Percentiles rank a stretch among this genome's conserved stretches.
Conservation (phyloP, 1,140 invertebrate genomes). For the Druon quercuslanigerum region DNA sequence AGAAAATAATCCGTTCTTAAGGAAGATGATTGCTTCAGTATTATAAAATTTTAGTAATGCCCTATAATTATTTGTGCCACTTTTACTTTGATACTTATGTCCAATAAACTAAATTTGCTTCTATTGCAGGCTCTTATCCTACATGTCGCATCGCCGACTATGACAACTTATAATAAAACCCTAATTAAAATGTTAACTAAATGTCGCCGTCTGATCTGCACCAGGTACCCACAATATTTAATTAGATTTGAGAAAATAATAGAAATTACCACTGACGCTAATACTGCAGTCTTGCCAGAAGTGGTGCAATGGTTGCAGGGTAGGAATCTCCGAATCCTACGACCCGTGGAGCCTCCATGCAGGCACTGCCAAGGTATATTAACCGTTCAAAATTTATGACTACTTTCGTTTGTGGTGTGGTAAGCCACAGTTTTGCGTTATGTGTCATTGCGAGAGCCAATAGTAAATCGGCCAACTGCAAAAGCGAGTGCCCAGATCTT, state of each 20-base stretch:
- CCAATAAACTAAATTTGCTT: too few relatives aligned
- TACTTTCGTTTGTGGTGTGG: constrained; percentile 48
- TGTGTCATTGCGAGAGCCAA: constrained; percentile 33
- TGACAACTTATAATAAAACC: too few relatives aligned
- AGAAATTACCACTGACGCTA: constrained; percentile 10
- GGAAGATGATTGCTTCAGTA: too few relatives aligned
- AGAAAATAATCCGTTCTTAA: not conserved
- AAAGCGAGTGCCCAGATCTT: constrained; percentile 20
- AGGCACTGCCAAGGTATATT: constrained; percentile 45
- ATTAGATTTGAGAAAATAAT: constrained; percentile 10
- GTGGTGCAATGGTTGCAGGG: constrained; percentile 26
- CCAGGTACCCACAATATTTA: not conserved
- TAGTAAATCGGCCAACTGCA: constrained; percentile 28
- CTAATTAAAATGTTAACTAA: too few relatives aligned
- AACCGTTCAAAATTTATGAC: constrained; percentile 53
- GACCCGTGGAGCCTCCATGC: not conserved
- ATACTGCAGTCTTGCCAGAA: constrained; percentile 20
- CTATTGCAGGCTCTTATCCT: too few relatives aligned
- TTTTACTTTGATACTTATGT: too few relatives aligned
- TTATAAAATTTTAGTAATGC: too few relatives aligned
- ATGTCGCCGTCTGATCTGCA: not conserved
- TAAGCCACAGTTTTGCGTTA: constrained; percentile 49
- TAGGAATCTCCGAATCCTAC: not conserved
- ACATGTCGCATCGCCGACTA: too few relatives aligned
- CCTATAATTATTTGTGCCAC: too few relatives aligned